Percentiles rank a stretch among this genome's conserved stretches.
Evolutionary conservation across 2,113 vertebrate species (phyloP).

Genomic region (Isichthys henryi): DNA sequence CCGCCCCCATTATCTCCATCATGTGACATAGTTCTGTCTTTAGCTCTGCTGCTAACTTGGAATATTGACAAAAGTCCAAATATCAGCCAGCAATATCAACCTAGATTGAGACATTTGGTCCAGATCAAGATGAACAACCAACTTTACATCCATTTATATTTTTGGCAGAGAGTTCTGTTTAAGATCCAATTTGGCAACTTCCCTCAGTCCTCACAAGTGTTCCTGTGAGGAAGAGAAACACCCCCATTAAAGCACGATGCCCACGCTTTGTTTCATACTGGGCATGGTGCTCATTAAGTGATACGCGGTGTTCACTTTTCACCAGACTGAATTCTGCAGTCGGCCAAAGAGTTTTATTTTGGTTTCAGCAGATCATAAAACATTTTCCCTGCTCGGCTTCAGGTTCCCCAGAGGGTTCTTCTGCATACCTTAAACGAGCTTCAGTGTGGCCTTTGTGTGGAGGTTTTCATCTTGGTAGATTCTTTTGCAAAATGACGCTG

Average conservation of each 20-base stretch:
- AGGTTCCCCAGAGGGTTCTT: neutral
- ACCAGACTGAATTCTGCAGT: neutral
- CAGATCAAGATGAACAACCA: neutral
- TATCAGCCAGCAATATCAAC: neutral
- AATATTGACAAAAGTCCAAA: neutral
- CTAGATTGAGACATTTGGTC: neutral
- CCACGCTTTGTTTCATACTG: neutral
- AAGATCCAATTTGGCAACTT: neutral
- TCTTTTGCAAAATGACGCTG: neutral
- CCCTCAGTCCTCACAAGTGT: neutral
- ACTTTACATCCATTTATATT: neutral
- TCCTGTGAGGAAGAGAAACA: neutral
- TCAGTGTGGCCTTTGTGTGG: neutral
- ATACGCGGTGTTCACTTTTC: neutral
- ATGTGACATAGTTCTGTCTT: neutral
- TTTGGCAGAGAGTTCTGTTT: neutral
- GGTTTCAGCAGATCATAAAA: conserved; percentile 3
- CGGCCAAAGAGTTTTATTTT: neutral
- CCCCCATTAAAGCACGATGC: neutral
- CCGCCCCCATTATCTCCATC: too few species aligned
- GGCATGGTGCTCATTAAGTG: neutral
- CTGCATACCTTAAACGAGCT: neutral
- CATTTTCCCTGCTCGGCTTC: neutral
- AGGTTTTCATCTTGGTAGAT: neutral
- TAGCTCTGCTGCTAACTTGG: neutral